phyloP scores from a whole-genome alignment of 2,113 vertebrate genomes.

The Oncorhynchus keta region DNA sequence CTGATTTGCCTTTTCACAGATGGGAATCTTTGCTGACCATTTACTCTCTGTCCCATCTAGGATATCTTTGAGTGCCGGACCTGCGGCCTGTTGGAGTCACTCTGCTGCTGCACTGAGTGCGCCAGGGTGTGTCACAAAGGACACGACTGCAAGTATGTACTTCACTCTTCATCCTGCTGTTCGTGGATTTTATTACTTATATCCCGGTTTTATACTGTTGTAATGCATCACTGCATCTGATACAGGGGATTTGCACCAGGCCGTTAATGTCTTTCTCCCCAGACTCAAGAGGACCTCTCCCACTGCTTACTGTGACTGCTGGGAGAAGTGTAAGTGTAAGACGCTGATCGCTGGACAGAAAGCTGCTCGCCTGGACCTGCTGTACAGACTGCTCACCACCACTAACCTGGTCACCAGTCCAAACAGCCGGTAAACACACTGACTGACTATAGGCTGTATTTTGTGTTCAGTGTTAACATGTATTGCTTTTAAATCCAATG shows the following conservation, averaged over 20 bases:
- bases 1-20: too few species aligned
- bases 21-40: conserved; percentile 58
- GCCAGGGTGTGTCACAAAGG: conserved; percentile 99
- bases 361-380: conserved; percentile 93
- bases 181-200: neutral
- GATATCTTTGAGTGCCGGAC: conserved; percentile 99
- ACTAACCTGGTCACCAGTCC: conserved; percentile 96
- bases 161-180: neutral
- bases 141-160: conserved; percentile 97
- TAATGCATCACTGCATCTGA: neutral
- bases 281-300: conserved; percentile 97
- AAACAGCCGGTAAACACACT: conserved; percentile 85
- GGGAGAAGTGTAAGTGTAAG: conserved; percentile 99
- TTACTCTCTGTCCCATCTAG: conserved; percentile 59
- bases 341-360: conserved; percentile 97
- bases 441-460: neutral
- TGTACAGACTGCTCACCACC: conserved; percentile 93
- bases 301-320: conserved; percentile 98
- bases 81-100: conserved; percentile 94
- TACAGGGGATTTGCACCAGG: neutral
- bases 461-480: neutral
- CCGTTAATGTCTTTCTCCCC: conserved; percentile 15
- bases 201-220: neutral
- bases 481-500: neutral
- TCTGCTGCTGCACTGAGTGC: conserved; percentile 98